Evolutionary conservation across 2,113 vertebrate genomes (phyloP).

Genomic region (Oncorhynchus kisutch): DNA sequence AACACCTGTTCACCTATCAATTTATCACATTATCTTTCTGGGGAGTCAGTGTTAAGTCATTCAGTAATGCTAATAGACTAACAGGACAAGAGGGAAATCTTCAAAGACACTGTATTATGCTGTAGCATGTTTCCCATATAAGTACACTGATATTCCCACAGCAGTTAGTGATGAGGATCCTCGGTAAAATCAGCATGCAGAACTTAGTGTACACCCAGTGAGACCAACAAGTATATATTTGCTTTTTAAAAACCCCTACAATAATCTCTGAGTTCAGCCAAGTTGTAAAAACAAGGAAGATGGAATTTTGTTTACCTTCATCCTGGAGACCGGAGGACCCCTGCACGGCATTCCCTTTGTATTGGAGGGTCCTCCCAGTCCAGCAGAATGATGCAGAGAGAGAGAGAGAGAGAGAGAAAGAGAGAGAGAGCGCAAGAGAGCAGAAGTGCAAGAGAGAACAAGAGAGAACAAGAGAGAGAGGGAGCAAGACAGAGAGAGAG

Average conservation of each 20-base stretch:
- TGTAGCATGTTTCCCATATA: no score
- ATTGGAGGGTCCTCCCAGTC: constrained; percentile 20
- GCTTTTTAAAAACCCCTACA: background rate
- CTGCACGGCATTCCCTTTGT: constrained; percentile 3
- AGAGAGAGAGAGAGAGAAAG: constrained; percentile 12
- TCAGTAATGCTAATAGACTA: background rate
- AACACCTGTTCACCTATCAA: no score
- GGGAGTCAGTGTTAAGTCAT: no score
- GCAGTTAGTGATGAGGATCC: no score
- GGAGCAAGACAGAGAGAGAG: background rate
- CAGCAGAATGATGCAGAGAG: constrained; percentile 23
- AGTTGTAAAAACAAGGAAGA: background rate
- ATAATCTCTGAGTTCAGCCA: background rate
- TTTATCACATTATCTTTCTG: no score
- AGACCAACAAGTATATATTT: background rate
- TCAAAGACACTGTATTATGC: background rate
- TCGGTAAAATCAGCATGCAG: no score
- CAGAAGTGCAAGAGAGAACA: no score
- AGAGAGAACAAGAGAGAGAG: no score
- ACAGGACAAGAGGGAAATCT: background rate
- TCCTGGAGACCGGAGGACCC: background rate
- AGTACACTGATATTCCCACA: background rate
- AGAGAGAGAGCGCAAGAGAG: no score
- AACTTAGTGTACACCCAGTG: no score
- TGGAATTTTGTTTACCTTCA: background rate